Evolutionary conservation across 2,888 invertebrate species (phyloP), one percentile per base, ranked within the genome.

Genomic region (Dasypolia templi): DNA sequence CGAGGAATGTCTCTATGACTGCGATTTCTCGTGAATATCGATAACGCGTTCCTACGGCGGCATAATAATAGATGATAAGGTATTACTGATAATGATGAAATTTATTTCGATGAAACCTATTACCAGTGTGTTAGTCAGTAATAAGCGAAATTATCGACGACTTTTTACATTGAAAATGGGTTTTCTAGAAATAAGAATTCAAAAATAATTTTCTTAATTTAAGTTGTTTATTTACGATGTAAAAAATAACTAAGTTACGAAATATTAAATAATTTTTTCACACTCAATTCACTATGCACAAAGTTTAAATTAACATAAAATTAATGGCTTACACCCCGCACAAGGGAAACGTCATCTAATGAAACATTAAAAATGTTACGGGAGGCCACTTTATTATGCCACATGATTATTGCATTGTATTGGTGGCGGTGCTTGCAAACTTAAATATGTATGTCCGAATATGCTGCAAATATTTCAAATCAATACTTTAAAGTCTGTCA

Each of bases 221-320:
- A 78, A 22, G 51, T 59, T 73, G 62, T 87, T 86, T 88, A 88
- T 86, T 86, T 78, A 81, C 71, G 84, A 82, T 69, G 80, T 82
- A 82, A 70, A 77, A 82, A 82, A 72, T 66, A 82, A 77, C 84
- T 84, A 84, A 78, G 81, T 78, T 77, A 84, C 12, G 82, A 72
- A 83, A 86, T 81, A 79, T 84, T 87, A 78, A 87, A 81, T 86
- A 81, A 76, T 73, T 49, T 77, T 61, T 84, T 72, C 66, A 88
- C 86, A 82, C 83, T 79, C 86, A 86, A 87, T 84, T 79, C 74
- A 77, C 77, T 84, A 81, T 66, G 77, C 86, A 81, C 73, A 79
- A 72, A 49, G 61, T 66, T 61, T 71, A 61, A 83, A 73, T 59
- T 68, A 85, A 79, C 59, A 79, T 72, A 71, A 62, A 77, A 77